phyloP scores from a whole-genome alignment of 2,113 vertebrate genomes.

The Xiphias gladius region DNA sequence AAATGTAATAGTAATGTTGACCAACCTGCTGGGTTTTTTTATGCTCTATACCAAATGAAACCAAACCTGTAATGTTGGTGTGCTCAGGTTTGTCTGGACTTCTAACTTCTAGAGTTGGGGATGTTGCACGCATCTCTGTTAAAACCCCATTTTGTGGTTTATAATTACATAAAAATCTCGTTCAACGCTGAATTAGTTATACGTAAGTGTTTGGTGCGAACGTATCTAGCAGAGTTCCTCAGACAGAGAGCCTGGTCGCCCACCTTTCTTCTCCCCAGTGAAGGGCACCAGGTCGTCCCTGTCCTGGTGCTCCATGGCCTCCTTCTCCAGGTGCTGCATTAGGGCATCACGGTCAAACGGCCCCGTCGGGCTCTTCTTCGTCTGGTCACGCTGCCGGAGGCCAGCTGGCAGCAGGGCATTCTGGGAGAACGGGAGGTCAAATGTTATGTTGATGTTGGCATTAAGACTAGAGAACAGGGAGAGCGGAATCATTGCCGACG shows the following conservation, averaged over 20 bases:
- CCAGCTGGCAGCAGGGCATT: conserved; percentile 94
- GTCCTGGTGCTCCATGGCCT: conserved; percentile 89
- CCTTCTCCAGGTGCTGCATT: conserved; percentile 92
- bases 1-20: too few relatives aligned
- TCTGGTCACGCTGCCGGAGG: conserved; percentile 93
- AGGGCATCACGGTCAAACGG: conserved; percentile 89
- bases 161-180: too few relatives aligned
- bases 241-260: neutral
- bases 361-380: conserved; percentile 92
- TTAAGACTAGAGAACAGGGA: neutral
- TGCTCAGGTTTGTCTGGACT: too few relatives aligned
- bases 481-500: neutral
- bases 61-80: too few relatives aligned
- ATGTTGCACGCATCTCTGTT: too few relatives aligned
- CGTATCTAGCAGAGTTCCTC: too few relatives aligned
- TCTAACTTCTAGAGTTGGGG: too few relatives aligned
- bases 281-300: conserved; percentile 94
- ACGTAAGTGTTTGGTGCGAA: too few relatives aligned
- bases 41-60: too few relatives aligned
- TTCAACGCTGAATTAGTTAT: too few relatives aligned
- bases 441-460: conserved; percentile 40
- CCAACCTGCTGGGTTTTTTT: too few relatives aligned
- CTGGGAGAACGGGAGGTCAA: conserved; percentile 76
- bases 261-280: conserved; percentile 95
- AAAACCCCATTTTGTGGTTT: too few relatives aligned